Percentiles rank a stretch among this genome's conserved stretches.
phyloP scores from a whole-genome alignment of 2,113 vertebrate genomes.

The Willisornis vidua region DNA sequence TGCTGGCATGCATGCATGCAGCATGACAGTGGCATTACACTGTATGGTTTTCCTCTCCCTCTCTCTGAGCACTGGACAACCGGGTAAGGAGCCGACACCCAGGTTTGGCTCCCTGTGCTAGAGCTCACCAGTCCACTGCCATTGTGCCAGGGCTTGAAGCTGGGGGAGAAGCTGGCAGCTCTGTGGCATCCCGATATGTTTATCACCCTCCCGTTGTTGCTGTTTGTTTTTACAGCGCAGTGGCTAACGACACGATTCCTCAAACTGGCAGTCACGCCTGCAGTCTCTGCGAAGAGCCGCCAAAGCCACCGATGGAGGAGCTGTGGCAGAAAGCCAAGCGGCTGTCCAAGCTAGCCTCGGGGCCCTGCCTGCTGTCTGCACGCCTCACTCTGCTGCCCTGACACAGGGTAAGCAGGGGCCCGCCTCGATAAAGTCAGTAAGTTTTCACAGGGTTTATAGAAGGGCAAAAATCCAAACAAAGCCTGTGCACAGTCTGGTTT shows the following conservation, averaged over 20 bases:
- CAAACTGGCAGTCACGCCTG: constrained; percentile 46
- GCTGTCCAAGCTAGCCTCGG: not conserved
- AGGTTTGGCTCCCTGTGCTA: fast-evolving
- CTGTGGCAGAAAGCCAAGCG: constrained; percentile 2
- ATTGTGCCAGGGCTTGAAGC: fast-evolving
- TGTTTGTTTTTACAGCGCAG: constrained; percentile 55
- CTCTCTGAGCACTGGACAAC: not conserved
- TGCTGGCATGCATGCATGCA: fast-evolving
- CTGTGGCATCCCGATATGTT: not conserved
- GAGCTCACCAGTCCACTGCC: fast-evolving
- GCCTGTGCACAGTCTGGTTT: not conserved
- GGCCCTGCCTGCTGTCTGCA: not conserved
- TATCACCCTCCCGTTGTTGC: not conserved
- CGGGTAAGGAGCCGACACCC: fast-evolving
- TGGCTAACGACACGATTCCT: constrained; percentile 28
- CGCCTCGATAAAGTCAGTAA: not conserved
- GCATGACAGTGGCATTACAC: not conserved
- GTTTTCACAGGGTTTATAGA: not conserved
- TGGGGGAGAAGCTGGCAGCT: not conserved
- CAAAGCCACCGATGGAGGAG: constrained; percentile 38
- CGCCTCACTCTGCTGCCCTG: not conserved
- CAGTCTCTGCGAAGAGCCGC: not conserved
- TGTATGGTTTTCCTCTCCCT: not conserved
- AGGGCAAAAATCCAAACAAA: not conserved
- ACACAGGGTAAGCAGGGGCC: not conserved